Conservation (phyloP, 2,797 vertebrate species). For the Pyrrhura leucotis region DNA sequence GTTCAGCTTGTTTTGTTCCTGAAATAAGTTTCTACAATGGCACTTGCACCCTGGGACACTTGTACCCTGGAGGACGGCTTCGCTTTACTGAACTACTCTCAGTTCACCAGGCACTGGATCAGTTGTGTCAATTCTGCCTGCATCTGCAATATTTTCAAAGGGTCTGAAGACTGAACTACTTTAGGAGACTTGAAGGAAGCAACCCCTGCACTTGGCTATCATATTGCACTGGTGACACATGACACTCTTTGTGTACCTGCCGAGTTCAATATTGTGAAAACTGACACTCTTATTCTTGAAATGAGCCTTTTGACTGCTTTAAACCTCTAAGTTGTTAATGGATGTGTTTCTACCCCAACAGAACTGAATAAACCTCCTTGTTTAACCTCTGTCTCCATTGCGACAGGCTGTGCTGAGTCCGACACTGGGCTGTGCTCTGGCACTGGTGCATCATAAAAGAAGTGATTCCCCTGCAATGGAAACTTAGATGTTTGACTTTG, state of each 20-base stretch:
- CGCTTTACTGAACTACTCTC: constrained; percentile 39
- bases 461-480: constrained; percentile 11
- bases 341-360: constrained; percentile 59
- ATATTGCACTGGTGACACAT: constrained; percentile 26
- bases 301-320: constrained; percentile 65
- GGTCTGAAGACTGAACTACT: constrained; percentile 43
- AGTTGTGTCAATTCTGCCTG: constrained; percentile 37
- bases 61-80: constrained; percentile 25
- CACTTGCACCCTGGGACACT: constrained; percentile 40
- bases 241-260: constrained; percentile 62
- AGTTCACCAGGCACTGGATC: neutral
- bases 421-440: neutral
- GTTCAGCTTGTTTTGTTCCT: constrained; percentile 56
- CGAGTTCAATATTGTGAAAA: constrained; percentile 68
- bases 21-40: constrained; percentile 56
- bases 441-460: constrained; percentile 32
- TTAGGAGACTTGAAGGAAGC: constrained; percentile 58
- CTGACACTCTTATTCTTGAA: constrained; percentile 61
- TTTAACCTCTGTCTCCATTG: constrained; percentile 63
- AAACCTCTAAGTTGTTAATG: constrained; percentile 46
- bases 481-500: constrained; percentile 65
- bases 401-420: constrained; percentile 2
- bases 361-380: constrained; percentile 64
- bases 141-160: constrained; percentile 65
- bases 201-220: constrained; percentile 53